These are phyloP conservation scores for Rhinopomastus cyanomelas DNA, from an alignment of 2,113 vertebrate species.

Conservation along the genomic window DNA sequence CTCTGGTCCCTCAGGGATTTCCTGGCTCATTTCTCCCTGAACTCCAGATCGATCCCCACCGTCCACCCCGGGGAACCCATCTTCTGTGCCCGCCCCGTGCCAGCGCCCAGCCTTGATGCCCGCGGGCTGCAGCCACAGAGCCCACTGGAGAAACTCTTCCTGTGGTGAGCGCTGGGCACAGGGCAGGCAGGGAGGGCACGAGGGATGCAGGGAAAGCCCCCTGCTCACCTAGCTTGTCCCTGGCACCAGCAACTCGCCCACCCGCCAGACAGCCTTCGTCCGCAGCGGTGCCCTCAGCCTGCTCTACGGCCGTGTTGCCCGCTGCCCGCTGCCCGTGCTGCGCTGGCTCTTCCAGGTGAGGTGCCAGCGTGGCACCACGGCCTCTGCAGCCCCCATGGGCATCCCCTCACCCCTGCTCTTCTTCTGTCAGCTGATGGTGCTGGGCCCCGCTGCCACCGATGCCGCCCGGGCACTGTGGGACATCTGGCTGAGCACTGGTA, in stretches of 20 bases:
- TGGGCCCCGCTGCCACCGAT: background rate
- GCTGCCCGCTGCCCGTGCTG: background rate
- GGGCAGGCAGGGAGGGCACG: background rate
- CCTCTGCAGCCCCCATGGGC: rapidly evolving
- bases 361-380: background rate
- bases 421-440: background rate
- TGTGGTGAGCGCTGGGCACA: background rate
- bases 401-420: background rate
- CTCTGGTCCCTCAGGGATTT: background rate
- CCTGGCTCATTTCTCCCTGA: background rate
- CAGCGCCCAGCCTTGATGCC: background rate
- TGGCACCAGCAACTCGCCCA: background rate
- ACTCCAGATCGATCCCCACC: background rate
- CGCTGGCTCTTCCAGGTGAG: background rate
- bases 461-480: conserved; percentile 59
- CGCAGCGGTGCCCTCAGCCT: background rate
- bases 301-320: background rate
- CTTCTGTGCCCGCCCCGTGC: background rate
- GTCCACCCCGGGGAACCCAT: background rate
- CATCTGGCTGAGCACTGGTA: conserved; percentile 37
- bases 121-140: background rate
- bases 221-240: background rate
- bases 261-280: background rate
- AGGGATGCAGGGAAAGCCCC: rapidly evolving
- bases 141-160: background rate